Evolutionary conservation across 2,888 invertebrate genomes (phyloP), one percentile per base, ranked within the genome.

Genomic region (Liposcelis brunnea): DNA sequence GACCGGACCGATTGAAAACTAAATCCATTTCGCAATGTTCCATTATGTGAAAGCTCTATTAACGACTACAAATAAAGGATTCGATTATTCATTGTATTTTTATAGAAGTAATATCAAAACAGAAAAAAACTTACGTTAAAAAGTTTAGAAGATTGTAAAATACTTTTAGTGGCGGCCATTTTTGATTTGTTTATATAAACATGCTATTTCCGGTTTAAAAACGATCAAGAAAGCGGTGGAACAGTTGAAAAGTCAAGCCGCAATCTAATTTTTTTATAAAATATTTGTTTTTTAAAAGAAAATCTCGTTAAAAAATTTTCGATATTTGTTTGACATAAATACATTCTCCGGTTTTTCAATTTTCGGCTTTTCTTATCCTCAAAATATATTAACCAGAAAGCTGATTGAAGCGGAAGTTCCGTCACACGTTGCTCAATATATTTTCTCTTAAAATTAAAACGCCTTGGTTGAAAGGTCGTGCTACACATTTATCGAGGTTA

Each of bases 371-470:
- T 26, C 8, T 26, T 6, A 26, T 26, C 8, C 8, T 8, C 4
- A 26, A 26, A 26, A 26, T 26, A 26, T 26, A 6, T 26, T 18
- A 43, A 16, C 2, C 15, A 16, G 26, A 26, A 26, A 26, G 26
- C 5, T 26, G 15, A 34, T 46, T 46, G 31, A 38, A 49, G 52
- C 52, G 53, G 52, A 53, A 49, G 49, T 53, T 50, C 52, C 55
- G 54, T 54, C 53, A 55, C 54, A 55, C 55, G 55, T 56, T 55
- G 56, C 54, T 52, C 52, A 53, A 52, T 53, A 50, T 46, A 46
- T 53, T 51, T 52, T 50, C 49, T 50, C n/a, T 47, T 52, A 50
- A 52, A 49, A 49, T 49, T 49, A 49, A 47, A 53, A 49, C 51
- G 49, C 49, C 50, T 51, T 50, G 34, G 42, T 45, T 46, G 51